Evolutionary conservation across 2,797 vertebrate genomes (phyloP), one percentile per base, ranked within the genome.

Genomic region (Champsocephalus gunnari): DNA sequence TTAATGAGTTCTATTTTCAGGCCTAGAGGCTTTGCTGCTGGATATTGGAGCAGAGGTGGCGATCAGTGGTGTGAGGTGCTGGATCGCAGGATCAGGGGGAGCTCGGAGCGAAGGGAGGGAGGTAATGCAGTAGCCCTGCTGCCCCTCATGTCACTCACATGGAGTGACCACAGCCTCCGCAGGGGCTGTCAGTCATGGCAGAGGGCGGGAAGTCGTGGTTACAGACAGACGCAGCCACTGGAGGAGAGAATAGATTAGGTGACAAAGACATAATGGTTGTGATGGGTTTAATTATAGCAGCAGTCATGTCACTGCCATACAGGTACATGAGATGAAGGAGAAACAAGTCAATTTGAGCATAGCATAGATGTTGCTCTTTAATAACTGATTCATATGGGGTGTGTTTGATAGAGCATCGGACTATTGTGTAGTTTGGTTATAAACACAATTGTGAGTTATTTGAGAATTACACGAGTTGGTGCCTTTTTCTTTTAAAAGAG

Each of bases 1-100:
- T 95, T 96, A 96, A 96, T 95, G 95, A 96, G 93, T 95, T 95
- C 95, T 96, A 96, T 96, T 95, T 93, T 90, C 82, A 91, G 95
- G 87, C 86, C 87, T 80, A 50, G 78, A 86, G 91, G 90, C 93
- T 91, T 86, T 86, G 90, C 91, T 90, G 90, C 85, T 92, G 92
- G 91, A 92, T 93, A 92, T 92, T 85, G 85, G 92, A 92, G 89
- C 87, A 68, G 83, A 90, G 92, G 85, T 89, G 88, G 88, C 73
- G 87, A 90, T 85, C 81, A 19, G 80, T 73, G 90, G 91, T 91
- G 91, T 91, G 87, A 88, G 92, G 91, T 92, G 90, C 88, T 79
- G 90, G 84, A 89, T 88, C 87, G 81, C 84, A 89, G 89, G 83
- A 88, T 91, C 77, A 65, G 82, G 79, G 84, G 73, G 71, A 76